Evolutionary conservation across 2,888 invertebrate genomes (phyloP).

Genomic region (Pristionchus japonicus): DNA sequence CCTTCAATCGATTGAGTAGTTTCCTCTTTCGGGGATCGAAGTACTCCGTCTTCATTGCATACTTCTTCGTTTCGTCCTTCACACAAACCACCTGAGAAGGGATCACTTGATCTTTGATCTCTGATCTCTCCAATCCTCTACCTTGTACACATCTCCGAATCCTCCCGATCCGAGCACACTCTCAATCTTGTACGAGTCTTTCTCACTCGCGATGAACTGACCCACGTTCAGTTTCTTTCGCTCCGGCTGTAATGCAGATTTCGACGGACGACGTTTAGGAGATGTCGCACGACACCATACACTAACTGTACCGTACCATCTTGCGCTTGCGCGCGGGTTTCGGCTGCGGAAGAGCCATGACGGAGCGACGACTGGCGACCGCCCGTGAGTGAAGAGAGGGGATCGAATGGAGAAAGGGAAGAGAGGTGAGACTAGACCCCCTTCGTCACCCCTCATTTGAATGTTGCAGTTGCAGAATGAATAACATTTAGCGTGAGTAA

Average conservation of each 20-base stretch:
- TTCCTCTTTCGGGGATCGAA: background rate
- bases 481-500: background rate
- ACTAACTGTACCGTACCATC: background rate
- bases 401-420: background rate
- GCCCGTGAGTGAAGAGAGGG: background rate
- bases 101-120: background rate
- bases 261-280: background rate
- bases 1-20: constrained; percentile 40
- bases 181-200: constrained; percentile 16
- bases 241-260: background rate
- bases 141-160: constrained; percentile 41
- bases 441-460: background rate
- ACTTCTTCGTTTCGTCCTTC: background rate
- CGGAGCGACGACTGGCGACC: constrained; percentile 2
- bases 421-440: background rate
- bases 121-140: background rate
- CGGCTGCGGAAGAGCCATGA: background rate
- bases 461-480: background rate
- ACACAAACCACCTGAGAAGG: background rate
- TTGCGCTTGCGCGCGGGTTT: constrained; percentile 20
- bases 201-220: constrained; percentile 17
- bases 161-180: constrained; percentile 36
- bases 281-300: background rate
- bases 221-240: constrained; percentile 30
- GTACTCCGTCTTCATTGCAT: constrained; percentile 43